Conservation (phyloP, 2,797 vertebrate species). For the Aulostomus chinensis region DNA sequence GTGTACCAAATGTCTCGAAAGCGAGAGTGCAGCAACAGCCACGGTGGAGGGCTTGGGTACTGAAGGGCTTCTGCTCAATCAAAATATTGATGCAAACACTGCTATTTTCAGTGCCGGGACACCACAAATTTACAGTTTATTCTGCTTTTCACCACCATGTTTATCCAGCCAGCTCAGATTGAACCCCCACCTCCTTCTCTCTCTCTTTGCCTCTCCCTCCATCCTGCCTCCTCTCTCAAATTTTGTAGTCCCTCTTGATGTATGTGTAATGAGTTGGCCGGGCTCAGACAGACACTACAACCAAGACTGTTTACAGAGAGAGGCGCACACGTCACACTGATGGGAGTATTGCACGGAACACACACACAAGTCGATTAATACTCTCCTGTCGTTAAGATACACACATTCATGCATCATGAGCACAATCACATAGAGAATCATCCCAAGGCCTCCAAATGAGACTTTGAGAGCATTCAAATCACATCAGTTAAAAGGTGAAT, state of each 20-base stretch:
- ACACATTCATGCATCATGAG: conserved; percentile 8
- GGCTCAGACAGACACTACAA: conserved; percentile 52
- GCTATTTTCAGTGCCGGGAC: conserved; percentile 71
- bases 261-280: conserved; percentile 67
- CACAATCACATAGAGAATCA: conserved; percentile 35
- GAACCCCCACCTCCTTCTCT: conserved; percentile 20
- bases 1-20: conserved; percentile 18
- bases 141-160: conserved; percentile 72
- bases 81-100: conserved; percentile 70
- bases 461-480: conserved; percentile 35
- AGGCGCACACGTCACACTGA: conserved; percentile 53
- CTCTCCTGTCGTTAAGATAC: background rate
- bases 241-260: conserved; percentile 63
- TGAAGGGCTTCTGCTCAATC: conserved; percentile 51
- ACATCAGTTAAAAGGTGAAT: conserved; percentile 34
- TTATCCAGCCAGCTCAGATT: conserved; percentile 70
- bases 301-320: conserved; percentile 61
- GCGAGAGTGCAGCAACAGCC: conserved; percentile 30
- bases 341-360: conserved; percentile 52
- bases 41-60: conserved; percentile 24
- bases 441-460: conserved; percentile 28
- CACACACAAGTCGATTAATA: conserved; percentile 47
- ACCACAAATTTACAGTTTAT: conserved; percentile 75
- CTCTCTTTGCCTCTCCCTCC: conserved; percentile 34
- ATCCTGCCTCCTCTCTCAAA: conserved; percentile 39